Percentiles rank a stretch among this genome's conserved stretches.
Conservation (phyloP, 2,113 vertebrate genomes). For the Dryoscopus gambensis region DNA sequence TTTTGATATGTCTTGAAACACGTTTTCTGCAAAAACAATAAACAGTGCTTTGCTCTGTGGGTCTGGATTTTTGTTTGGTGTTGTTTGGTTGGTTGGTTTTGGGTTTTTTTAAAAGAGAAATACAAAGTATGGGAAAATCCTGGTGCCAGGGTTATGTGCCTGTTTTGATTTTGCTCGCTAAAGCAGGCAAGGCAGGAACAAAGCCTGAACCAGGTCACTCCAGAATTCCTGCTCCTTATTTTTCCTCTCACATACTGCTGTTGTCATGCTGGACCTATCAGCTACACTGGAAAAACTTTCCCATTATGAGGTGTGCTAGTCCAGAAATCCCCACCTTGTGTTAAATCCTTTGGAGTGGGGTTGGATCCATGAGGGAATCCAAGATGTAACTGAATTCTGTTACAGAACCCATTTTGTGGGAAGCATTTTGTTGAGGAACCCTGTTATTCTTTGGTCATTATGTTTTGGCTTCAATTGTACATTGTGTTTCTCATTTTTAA, state of each 20-base stretch:
- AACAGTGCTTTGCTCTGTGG: neutral
- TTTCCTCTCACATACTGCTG: neutral
- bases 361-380: neutral
- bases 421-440: neutral
- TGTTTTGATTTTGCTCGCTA: neutral
- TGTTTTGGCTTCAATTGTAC: neutral
- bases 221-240: neutral
- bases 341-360: neutral
- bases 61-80: neutral
- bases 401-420: neutral
- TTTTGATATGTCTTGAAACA: neutral
- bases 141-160: neutral
- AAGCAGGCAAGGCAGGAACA: neutral
- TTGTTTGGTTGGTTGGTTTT: neutral
- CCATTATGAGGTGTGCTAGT: fast-evolving
- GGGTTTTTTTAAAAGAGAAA: neutral
- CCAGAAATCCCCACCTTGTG: neutral
- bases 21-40: neutral
- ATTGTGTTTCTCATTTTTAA: neutral
- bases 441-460: neutral
- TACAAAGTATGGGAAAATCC: neutral
- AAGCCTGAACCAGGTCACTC: neutral
- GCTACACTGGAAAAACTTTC: fast-evolving
- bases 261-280: neutral
- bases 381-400: neutral